Conservation (phyloP, 92 coral and sea anemone genomes). For the Zoanthus gigantus region DNA sequence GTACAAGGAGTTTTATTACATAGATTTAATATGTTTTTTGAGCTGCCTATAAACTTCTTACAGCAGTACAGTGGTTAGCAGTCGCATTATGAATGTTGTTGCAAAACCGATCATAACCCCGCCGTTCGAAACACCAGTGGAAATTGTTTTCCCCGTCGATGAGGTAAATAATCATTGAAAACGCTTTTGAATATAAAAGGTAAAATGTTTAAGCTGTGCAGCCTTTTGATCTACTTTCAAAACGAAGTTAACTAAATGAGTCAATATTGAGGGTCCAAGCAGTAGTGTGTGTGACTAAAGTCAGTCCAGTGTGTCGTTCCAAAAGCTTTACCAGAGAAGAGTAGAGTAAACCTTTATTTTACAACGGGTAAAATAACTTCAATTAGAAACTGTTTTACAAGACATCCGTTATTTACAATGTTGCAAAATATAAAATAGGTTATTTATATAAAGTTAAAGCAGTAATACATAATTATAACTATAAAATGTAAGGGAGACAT, state of each 20-base stretch:
- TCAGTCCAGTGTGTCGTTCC: no score
- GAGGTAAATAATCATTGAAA: neutral
- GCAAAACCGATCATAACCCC: neutral
- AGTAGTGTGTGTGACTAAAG: no score
- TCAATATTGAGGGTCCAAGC: no score
- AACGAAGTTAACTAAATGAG: neutral
- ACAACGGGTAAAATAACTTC: no score
- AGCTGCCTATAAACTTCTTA: neutral
- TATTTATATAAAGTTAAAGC: no score
- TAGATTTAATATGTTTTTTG: neutral
- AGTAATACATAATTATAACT: no score
- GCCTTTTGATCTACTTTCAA: neutral
- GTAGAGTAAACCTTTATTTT: no score
- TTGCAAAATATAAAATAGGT: no score
- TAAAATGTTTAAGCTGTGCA: neutral
- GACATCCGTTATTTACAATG: no score
- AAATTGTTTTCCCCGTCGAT: slow-evolving; percentile 19
- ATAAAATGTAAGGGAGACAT: no score
- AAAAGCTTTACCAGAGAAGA: no score
- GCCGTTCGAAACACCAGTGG: slow-evolving; percentile 26
- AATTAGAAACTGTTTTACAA: no score
- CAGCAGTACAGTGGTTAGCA: neutral
- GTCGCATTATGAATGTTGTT: neutral
- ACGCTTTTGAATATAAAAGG: neutral
- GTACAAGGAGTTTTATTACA: neutral